These are phyloP conservation scores for Pseudotriccus pelzelni DNA, from an alignment of 2,797 vertebrate genomes.

Conservation along the genomic window DNA sequence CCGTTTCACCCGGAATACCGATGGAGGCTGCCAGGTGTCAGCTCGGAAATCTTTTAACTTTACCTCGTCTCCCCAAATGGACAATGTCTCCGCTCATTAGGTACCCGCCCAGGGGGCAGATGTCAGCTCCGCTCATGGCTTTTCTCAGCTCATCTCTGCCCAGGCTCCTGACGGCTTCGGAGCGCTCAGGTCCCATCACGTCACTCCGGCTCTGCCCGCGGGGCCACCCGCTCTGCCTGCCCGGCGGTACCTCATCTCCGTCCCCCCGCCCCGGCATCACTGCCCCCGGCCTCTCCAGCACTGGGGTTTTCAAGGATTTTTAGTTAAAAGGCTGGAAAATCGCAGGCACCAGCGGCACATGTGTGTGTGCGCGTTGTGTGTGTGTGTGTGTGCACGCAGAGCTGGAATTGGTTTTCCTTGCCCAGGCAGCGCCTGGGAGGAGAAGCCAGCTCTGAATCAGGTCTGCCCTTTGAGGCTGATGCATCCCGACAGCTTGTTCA, in stretches of 20 bases:
- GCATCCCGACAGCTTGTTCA: conserved; percentile 59
- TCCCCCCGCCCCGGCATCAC: accelerated
- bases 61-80: conserved; percentile 9
- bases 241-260: accelerated
- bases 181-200: neutral
- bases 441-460: neutral
- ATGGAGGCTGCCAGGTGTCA: conserved; percentile 25
- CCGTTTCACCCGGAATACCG: neutral
- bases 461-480: conserved; percentile 68
- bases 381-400: neutral
- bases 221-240: neutral
- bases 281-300: neutral
- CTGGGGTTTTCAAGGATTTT: neutral
- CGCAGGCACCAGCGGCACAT: accelerated
- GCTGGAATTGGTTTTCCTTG: neutral
- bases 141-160: conserved; percentile 21
- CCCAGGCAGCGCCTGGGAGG: neutral
- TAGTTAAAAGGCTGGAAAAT: neutral
- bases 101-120: conserved; percentile 19
- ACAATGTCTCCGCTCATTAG: conserved; percentile 48
- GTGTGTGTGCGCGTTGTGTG: accelerated
- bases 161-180: neutral
- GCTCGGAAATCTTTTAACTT: conserved; percentile 20
- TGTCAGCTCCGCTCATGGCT: conserved; percentile 42
- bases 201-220: neutral